Base-by-base conservation (phyloP, 2,797 vertebrate genomes). In the Sebastes hubbsi region DNA sequence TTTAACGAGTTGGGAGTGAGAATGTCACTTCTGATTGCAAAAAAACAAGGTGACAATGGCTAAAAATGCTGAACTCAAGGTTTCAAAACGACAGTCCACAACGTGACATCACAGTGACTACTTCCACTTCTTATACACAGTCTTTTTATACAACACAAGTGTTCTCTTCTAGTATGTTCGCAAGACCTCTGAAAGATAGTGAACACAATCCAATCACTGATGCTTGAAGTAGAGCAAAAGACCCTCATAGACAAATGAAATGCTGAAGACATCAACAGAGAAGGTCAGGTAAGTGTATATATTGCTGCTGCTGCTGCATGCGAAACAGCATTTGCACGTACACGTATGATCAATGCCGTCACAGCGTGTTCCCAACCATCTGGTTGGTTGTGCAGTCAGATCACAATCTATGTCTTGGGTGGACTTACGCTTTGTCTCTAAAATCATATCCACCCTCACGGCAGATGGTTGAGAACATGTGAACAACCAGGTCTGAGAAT, bases 371-470 rank as follows among this genome's bases (percentile, higher is more conserved):
- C 25, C 62, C 55, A 54, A 63, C 73, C 75, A 80, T 67, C 67
- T 88, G 72, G 18, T 63, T 54, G 18, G 72, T 81, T 67, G 52
- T 77, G 58, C 59, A 70, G 22, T 52, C 24, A 52, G 56, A 83
- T 75, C 24, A 54, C 36, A 87, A 72, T 77, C 59, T 67, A 49
- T 60, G 54, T 25, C 65, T 27, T 29, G 58, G 59, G 62, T 72
- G 54, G 24, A 61, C 42, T 64, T 56, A n/a, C 2, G 8, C 3
- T 46, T 62, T 27, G 27, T 34, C 30, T 67, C 32, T 72, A 52
- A 72, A 82, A 66, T 29, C 4, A 36, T 42, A 58, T 69, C 13
- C 29, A 22, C 38, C 30, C 49, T 49, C 34, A 42, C 63, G 22
- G 30, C 72, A 83, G 56, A 73, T 86, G 77, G 34, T 76, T 52